Evolutionary conservation across 2,797 vertebrate genomes (phyloP), one percentile per base, ranked within the genome.

Genomic region (Apogon hyalosoma): DNA sequence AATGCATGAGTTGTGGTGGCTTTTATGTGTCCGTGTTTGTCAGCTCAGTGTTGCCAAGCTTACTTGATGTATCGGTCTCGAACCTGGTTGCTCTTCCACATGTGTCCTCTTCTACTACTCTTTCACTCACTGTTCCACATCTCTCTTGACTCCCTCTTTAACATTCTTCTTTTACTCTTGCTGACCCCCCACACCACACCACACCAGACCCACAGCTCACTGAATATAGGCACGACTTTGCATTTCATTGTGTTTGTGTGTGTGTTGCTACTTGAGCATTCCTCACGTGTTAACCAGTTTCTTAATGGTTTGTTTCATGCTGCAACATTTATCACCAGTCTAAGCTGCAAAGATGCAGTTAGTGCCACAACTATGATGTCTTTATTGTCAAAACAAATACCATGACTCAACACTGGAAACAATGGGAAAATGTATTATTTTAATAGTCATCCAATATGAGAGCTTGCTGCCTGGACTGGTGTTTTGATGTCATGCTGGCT

Each of bases 401-500:
- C 11, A 19, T 16, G 14, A 19, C 11, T 15, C 45, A 28, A 5
- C 24, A 28, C 24, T 28, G 24, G 24, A 28, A 28, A 28, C 24
- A 28, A 28, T 6, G 1, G 6, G 24, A 6, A 6, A 28, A 28
- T 28, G 24, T 28, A 6, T 28, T 28, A 5, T 4, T 28, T 2
- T 18, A n/a, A 53, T 24, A 21, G 19, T 42, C 40, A 14, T 28
- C n/a, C 3, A 1, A 65, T 19, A 39, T 15, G 28, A 31, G 38
- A 69, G 15, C 28, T 11, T 74, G 80, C 78, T 70, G 77, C 84
- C 79, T 80, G 73, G 86, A 86, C 88, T 85, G 86, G 73, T 73
- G 43, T 36, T 41, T 71, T 60, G 49, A 66, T 60, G 65, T 64
- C 39, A 48, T 49, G 13, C 40, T 69, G 69, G 77, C 69, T 1